These are phyloP conservation scores for Heliconius congener DNA, from an alignment of 1,140 invertebrate species.

Conservation along the genomic window DNA sequence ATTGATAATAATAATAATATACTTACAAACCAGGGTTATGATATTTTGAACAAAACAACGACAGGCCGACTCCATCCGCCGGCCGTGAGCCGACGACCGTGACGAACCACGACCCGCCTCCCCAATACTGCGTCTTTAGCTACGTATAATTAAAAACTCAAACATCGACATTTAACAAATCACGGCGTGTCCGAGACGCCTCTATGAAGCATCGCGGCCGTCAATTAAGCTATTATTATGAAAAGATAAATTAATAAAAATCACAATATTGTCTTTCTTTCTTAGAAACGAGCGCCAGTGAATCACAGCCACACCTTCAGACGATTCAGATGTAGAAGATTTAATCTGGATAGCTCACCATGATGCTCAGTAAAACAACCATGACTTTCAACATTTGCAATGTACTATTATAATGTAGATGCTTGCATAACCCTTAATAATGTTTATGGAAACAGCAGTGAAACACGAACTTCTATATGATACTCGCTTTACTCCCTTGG, in stretches of 20 bases:
- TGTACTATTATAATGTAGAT: slow-evolving; percentile 42
- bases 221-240: slow-evolving; percentile 73
- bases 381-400: slow-evolving; percentile 60
- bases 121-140: slow-evolving; percentile 70
- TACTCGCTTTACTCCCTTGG: slow-evolving; percentile 18
- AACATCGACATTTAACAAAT: slow-evolving; percentile 74
- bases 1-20: no score
- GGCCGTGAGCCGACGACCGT: slow-evolving; percentile 44
- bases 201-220: slow-evolving; percentile 63
- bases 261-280: slow-evolving; percentile 59
- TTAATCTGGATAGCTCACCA: slow-evolving; percentile 65
- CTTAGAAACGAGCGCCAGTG: slow-evolving; percentile 58
- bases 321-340: slow-evolving; percentile 54
- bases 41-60: slow-evolving; percentile 33
- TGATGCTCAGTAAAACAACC: slow-evolving; percentile 58
- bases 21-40: background rate
- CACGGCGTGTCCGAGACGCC: slow-evolving; percentile 49
- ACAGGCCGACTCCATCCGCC: slow-evolving; percentile 16
- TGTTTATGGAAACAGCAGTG: slow-evolving; percentile 56
- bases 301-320: slow-evolving; percentile 66
- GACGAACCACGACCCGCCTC: slow-evolving; percentile 64
- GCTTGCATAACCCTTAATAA: slow-evolving; percentile 55
- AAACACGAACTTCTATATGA: slow-evolving; percentile 37
- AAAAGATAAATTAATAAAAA: slow-evolving; percentile 67
- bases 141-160: slow-evolving; percentile 79